These are phyloP conservation scores for Druceiella hillmani DNA, from an alignment of 2,888 invertebrate species.

Conservation along the genomic window DNA sequence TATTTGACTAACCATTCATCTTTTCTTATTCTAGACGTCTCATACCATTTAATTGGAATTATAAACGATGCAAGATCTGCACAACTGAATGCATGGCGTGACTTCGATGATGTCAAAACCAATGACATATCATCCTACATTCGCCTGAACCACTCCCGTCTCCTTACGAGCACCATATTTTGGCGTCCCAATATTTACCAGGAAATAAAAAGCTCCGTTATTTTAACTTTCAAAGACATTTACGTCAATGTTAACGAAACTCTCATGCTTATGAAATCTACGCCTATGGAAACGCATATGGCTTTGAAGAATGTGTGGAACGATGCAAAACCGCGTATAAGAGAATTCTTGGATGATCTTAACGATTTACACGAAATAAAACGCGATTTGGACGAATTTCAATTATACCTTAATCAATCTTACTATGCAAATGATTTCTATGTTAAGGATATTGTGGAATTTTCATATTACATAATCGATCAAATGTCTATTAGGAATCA, in stretches of 20 bases:
- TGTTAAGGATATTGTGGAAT: slow-evolving; percentile 68
- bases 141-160: slow-evolving; percentile 75
- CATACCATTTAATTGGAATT: slow-evolving; percentile 64
- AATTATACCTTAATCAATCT: slow-evolving; percentile 66
- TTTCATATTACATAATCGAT: slow-evolving; percentile 65
- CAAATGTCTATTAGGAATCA: slow-evolving; percentile 73
- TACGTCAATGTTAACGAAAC: slow-evolving; percentile 45
- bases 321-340: slow-evolving; percentile 65
- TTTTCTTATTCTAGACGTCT: slow-evolving; percentile 36
- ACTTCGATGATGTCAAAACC: slow-evolving; percentile 73
- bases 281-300: slow-evolving; percentile 62
- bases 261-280: slow-evolving; percentile 40
- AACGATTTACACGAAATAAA: slow-evolving; percentile 66
- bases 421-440: slow-evolving; percentile 81
- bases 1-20: too few relatives aligned
- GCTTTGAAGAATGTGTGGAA: slow-evolving; percentile 67
- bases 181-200: slow-evolving; percentile 73
- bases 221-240: slow-evolving; percentile 35
- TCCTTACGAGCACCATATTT: slow-evolving; percentile 70
- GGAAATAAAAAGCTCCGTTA: slow-evolving; percentile 37
- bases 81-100: slow-evolving; percentile 72
- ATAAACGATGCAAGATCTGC: slow-evolving; percentile 75
- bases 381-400: slow-evolving; percentile 65
- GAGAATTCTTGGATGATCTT: slow-evolving; percentile 67
- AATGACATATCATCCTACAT: slow-evolving; percentile 75